phyloP scores from a whole-genome alignment of 2,113 vertebrate species.

The Natator depressus region DNA sequence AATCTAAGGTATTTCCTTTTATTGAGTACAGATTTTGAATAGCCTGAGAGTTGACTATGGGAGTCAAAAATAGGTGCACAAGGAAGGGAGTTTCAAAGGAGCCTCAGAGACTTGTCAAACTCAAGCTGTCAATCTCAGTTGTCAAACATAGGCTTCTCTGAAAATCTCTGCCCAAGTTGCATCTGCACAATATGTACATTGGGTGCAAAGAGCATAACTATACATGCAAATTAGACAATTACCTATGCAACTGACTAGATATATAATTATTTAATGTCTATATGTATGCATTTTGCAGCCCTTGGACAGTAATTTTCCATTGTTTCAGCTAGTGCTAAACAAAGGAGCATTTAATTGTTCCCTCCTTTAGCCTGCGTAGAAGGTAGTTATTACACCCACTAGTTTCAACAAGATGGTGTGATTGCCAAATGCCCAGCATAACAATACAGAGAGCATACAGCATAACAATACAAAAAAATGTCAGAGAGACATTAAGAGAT shows the following conservation, averaged over 20 bases:
- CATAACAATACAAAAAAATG: neutral
- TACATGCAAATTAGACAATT: neutral
- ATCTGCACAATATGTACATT: neutral
- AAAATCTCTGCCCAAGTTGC: neutral
- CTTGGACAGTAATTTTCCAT: neutral
- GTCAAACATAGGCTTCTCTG: neutral
- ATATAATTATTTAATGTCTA: neutral
- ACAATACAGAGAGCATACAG: neutral
- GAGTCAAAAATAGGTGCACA: neutral
- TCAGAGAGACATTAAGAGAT: neutral
- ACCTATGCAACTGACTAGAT: neutral
- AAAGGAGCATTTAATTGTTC: neutral
- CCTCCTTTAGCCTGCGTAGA: neutral
- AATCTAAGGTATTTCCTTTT: neutral
- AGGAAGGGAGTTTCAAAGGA: neutral
- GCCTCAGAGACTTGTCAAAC: neutral
- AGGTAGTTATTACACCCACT: neutral
- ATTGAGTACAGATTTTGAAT: neutral
- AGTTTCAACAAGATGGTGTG: neutral
- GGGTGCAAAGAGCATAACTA: neutral
- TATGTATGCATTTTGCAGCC: accelerated
- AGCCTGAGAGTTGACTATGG: neutral
- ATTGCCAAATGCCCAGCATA: neutral
- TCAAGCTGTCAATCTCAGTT: neutral
- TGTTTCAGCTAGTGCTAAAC: neutral